Percentiles rank a stretch among this genome's conserved stretches.
Conservation (phyloP, 2,113 vertebrate genomes). For the Microcebus ravelobensis region DNA sequence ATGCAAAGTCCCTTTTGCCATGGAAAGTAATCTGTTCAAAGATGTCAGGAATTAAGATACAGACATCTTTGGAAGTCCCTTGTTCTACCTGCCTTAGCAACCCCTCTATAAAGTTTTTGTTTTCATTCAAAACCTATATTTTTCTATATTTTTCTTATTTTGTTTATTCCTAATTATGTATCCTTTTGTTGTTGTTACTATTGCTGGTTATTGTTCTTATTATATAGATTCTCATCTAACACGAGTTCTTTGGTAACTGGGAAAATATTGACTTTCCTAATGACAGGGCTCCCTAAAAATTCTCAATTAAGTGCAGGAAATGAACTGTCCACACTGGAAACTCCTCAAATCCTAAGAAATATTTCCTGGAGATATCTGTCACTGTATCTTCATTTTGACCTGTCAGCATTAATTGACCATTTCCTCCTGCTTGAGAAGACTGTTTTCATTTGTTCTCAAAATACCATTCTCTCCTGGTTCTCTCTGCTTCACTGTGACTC, state of each 20-base stretch:
- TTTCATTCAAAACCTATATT: neutral
- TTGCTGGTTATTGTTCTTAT: neutral
- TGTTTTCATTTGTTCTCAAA: neutral
- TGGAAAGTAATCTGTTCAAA: neutral
- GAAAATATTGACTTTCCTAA: neutral
- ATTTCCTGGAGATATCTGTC: neutral
- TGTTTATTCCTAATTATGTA: neutral
- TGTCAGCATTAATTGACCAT: neutral
- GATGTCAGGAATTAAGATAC: neutral
- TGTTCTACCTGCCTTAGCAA: neutral
- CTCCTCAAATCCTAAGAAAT: slow-evolving; percentile 8
- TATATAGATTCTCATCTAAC: neutral
- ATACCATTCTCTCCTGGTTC: neutral
- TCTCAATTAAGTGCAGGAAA: neutral
- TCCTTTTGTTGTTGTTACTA: neutral
- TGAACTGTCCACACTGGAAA: neutral
- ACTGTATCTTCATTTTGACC: neutral
- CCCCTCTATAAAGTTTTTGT: neutral
- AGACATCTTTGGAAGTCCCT: neutral
- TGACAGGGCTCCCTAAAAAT: neutral
- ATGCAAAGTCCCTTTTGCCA: neutral
- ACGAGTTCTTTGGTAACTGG: neutral
- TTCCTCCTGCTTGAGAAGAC: neutral
- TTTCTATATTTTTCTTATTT: neutral
- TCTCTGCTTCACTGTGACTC: neutral